Evolutionary conservation across 1,140 invertebrate genomes (phyloP).

Genomic region (Trachymyrmex cornetzi): DNA sequence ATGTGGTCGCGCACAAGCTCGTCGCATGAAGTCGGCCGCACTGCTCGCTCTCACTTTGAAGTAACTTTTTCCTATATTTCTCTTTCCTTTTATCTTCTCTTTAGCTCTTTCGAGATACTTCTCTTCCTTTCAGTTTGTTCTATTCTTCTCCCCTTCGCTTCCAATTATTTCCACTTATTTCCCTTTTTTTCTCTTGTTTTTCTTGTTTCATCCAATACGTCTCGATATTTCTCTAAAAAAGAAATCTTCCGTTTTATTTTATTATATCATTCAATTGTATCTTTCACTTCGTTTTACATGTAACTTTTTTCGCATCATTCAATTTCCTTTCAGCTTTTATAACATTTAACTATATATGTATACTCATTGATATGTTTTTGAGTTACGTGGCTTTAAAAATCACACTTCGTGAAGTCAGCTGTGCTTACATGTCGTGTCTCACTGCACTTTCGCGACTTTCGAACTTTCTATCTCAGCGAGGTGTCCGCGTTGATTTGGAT

Average conservation of each 20-base stretch:
- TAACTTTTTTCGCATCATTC: not conserved
- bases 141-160: not conserved
- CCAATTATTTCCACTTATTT: not conserved
- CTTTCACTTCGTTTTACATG: not conserved
- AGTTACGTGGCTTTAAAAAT: not conserved
- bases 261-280: not conserved
- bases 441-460: slow-evolving; percentile 48
- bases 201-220: not conserved
- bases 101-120: not conserved
- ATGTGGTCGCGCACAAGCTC: slow-evolving; percentile 20
- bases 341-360: not conserved
- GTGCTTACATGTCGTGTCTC: not conserved
- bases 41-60: slow-evolving; percentile 14
- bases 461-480: slow-evolving; percentile 39
- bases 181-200: not conserved
- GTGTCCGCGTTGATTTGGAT: slow-evolving; percentile 2
- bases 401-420: not conserved
- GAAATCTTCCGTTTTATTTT: not conserved
- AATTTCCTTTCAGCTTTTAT: not conserved
- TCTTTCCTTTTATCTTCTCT: not conserved
- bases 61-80: not conserved
- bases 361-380: not conserved
- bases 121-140: not conserved
- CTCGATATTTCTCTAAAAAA: not conserved
- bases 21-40: slow-evolving; percentile 13